Evolutionary conservation across 2,113 vertebrate species (phyloP), one percentile per base, ranked within the genome.

Genomic region (Nyctibius bracteatus): DNA sequence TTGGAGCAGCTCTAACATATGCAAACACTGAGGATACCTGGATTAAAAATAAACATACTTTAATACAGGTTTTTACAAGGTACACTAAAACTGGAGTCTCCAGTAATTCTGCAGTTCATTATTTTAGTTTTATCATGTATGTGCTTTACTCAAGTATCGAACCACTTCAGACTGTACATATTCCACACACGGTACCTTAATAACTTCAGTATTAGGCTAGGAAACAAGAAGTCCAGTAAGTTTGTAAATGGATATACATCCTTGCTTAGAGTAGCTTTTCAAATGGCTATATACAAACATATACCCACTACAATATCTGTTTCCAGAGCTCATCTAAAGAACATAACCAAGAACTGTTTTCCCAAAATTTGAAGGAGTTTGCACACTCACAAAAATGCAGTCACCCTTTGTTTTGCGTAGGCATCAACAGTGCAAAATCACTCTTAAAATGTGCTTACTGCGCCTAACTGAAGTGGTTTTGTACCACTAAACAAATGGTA

Each of bases 1-100:
- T 67, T 99, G 99, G 35, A 99, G 98, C 95, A 99, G 98, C 97
- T 99, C 99, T 93, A 99, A 81, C 99, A 99, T 99, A 92, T 99
- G 99, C 83, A 99, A 97, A 93, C 99, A 99, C 44, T 99, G 99
- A 43, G 99, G 99, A 86, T 99, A 99, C 97, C 99, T 99, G 98
- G 12, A 62, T 57, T 59, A 39, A 70, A 91, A 86, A 91, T 7
- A 94, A 84, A 44, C 37, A 74, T 21, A 10, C 7, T 57, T 87
- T 6, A 89, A 39, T 54, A 54, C 5, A 31, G 17, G 10, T 33
- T 70, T 86, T 79, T 44, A 59, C 20, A 63, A 78, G 16, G 47
- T 31, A 23, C 37, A 18, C 10, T 39, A 25, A 37, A 70, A 47
- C 35, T 27, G 14, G 27, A 77, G 23, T 25, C n/a, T 67, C n/a